Evolutionary conservation across 2,888 invertebrate genomes (phyloP), one percentile per base, ranked within the genome.

Genomic region (Rapana venosa): DNA sequence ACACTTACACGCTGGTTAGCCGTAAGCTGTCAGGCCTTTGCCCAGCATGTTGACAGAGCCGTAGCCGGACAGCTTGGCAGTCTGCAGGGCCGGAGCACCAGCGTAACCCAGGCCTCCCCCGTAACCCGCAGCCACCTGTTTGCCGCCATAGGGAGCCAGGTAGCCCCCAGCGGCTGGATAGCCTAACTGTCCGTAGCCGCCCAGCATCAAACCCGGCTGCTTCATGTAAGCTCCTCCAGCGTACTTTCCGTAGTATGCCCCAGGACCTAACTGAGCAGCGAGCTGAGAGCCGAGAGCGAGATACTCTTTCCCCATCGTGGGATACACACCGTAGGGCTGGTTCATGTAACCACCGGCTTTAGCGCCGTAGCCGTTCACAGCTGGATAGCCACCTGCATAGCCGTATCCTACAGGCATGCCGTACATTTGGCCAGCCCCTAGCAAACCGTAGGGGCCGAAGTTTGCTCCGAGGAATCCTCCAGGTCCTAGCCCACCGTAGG

Each of bases 21-120:
- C 77, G 77, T 79, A 79, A 15, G 77, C 1, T 4, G 77, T 79
- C 77, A 79, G 20, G 13, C 32, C 15, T 20, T 79, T 26, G 26
- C 61, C 77, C 77, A 79, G 30, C 77, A 79, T 79, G 77, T 79
- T 79, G 32, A 79, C 77, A 1, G 77, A 79, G 77, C 77, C 77
- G 32, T 35, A 35, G 77, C n/a, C 26, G 66, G 66, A 66, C 66
- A 66, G 66, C 74, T n/a, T 74, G 22, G 61, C 61, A 61, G 17
- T 13, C 17, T 61, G 22, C 4, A 15, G 11, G 32, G 32, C 32
- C 5, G 13, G 32, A 32, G 77, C 13, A 1, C 32, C 32, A 2
- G 77, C 17, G 77, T 79, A 79, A 17, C 32, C 77, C 77, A 79
- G 11, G 17, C 32, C 32, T 2, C 30, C 32, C 30, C 77, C 32